A percentile compares a stretch with the other conserved stretches of the same genome.
phyloP scores from a whole-genome alignment of 2,113 vertebrate species.

The Lepisosteus oculatus region DNA sequence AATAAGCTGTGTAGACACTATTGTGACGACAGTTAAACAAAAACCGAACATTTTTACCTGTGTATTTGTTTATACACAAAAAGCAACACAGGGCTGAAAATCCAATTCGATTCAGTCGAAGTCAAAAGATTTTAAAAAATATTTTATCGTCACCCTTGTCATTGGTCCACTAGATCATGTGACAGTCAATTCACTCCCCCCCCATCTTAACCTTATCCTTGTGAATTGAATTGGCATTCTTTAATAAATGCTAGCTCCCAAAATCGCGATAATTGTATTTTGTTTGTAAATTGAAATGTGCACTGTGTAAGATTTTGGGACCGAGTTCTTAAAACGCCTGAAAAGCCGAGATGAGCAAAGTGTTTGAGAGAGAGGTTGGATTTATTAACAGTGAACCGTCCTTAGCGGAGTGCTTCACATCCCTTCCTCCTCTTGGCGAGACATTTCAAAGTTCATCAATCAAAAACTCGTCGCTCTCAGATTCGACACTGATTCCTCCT shows the following conservation, averaged over 20 bases:
- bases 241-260: slow-evolving; percentile 20
- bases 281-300: not conserved
- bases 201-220: slow-evolving; percentile 18
- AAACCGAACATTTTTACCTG: not conserved
- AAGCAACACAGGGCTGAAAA: not conserved
- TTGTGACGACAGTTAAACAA: not conserved
- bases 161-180: slow-evolving; percentile 28
- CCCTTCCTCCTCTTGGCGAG: slow-evolving; percentile 76
- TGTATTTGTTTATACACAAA: not conserved
- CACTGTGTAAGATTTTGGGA: not conserved
- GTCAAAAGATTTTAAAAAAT: not conserved
- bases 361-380: slow-evolving; percentile 34
- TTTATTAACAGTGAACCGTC: slow-evolving; percentile 41
- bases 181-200: slow-evolving; percentile 22
- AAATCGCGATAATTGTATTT: slow-evolving; percentile 13
- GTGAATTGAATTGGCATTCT: slow-evolving; percentile 22
- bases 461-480: slow-evolving; percentile 81
- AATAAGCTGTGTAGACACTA: not conserved
- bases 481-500: slow-evolving; percentile 75
- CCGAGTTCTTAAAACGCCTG: not conserved
- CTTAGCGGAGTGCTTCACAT: slow-evolving; percentile 59
- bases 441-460: slow-evolving; percentile 90
- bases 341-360: slow-evolving; percentile 25
- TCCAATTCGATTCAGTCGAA: not conserved
- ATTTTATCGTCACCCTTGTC: slow-evolving; percentile 15